Percentiles rank a stretch among this genome's conserved stretches.
Conservation (phyloP, 1,140 invertebrate genomes). For the Heliconius himera region DNA sequence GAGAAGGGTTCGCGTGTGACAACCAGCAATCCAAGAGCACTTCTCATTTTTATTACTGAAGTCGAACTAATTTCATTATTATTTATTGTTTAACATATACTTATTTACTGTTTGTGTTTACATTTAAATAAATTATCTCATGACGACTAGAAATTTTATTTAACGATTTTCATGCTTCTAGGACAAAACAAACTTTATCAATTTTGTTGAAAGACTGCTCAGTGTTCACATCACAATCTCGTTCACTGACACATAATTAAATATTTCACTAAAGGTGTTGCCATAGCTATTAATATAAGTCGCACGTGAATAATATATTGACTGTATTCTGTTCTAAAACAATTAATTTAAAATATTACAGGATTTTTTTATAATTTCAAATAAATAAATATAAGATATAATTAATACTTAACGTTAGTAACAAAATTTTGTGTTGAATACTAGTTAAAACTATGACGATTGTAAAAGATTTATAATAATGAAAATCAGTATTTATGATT, state of each 20-base stretch:
- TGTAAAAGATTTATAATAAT: too few relatives aligned
- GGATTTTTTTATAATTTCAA: too few relatives aligned
- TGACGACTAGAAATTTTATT: constrained; percentile 59
- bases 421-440: too few relatives aligned
- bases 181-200: constrained; percentile 73
- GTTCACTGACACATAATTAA: constrained; percentile 24
- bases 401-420: too few relatives aligned
- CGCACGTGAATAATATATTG: neutral
- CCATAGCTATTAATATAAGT: neutral
- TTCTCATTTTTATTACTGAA: constrained; percentile 64
- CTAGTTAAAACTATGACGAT: too few relatives aligned
- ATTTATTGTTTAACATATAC: constrained; percentile 25
- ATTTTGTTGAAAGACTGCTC: constrained; percentile 53
- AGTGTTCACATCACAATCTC: constrained; percentile 32
- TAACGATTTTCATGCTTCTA: constrained; percentile 57
- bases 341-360: too few relatives aligned
- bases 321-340: neutral
- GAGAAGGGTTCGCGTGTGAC: constrained; percentile 55
- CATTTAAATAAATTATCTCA: constrained; percentile 54
- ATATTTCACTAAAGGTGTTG: constrained; percentile 14
- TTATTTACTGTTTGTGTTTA: constrained; percentile 24
- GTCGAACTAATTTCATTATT: constrained; percentile 34
- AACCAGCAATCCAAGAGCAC: constrained; percentile 59
- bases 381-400: too few relatives aligned
- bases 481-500: too few relatives aligned